Conservation (phyloP, 2,113 vertebrate genomes). For the Corydoras maculifer region DNA sequence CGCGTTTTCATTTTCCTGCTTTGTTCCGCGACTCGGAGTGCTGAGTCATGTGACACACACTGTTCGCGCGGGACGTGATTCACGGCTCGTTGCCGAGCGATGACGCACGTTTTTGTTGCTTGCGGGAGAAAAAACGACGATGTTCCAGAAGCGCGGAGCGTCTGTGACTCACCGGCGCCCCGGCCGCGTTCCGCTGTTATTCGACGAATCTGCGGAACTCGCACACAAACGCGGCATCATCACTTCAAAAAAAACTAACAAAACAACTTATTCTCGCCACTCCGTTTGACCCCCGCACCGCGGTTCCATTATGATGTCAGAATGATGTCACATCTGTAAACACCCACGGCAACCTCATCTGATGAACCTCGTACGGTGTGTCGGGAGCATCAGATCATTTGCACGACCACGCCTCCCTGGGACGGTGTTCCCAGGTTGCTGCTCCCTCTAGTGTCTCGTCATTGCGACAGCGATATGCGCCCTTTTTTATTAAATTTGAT, state of each 20-base stretch:
- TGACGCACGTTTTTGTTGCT: constrained; percentile 22
- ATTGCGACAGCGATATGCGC: too few species aligned
- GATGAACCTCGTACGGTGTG: too few species aligned
- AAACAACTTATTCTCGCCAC: too few species aligned
- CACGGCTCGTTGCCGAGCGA: constrained; percentile 6
- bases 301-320: too few species aligned
- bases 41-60: constrained; percentile 19
- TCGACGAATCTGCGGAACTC: not conserved
- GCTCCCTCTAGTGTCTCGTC: too few species aligned
- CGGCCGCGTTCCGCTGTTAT: constrained; percentile 5
- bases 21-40: constrained; percentile 8
- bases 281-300: too few species aligned
- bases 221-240: not conserved
- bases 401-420: too few species aligned
- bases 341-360: too few species aligned
- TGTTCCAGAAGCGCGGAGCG: constrained; percentile 22
- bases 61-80: constrained; percentile 18
- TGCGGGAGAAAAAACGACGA: constrained; percentile 6
- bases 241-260: not conserved
- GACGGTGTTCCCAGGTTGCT: too few species aligned
- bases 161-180: constrained; percentile 20
- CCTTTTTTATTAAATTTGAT: too few species aligned
- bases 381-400: too few species aligned
- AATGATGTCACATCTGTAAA: too few species aligned
- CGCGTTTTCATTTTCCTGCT: constrained; percentile 19